A percentile compares a stretch with the other conserved stretches of the same genome.
These are phyloP conservation scores for Lepidurus arcticus DNA, from an alignment of 1,140 invertebrate species.

Conservation along the genomic window DNA sequence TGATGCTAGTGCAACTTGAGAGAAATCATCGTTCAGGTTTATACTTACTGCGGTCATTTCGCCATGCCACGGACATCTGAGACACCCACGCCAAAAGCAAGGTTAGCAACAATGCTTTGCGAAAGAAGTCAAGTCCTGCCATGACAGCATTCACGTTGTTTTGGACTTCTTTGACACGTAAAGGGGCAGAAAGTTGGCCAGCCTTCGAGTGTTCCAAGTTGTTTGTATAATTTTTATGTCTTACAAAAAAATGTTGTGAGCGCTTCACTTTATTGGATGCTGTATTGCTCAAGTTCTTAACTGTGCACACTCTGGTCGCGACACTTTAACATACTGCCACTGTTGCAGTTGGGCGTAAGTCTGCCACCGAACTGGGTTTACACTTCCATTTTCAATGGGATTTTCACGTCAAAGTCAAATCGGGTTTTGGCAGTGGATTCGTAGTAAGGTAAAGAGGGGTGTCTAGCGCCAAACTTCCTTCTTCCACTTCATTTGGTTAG, in stretches of 20 bases:
- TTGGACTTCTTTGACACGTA: not conserved
- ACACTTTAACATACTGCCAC: not conserved
- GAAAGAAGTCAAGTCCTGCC: not conserved
- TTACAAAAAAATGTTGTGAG: not conserved
- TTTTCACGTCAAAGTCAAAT: not conserved
- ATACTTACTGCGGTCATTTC: constrained; percentile 6
- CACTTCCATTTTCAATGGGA: constrained; percentile 25
- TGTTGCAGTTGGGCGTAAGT: not conserved
- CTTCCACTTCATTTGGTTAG: not conserved
- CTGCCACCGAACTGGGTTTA: constrained; percentile 21
- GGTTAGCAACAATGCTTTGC: not conserved
- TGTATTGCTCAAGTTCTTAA: not conserved
- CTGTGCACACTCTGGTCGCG: not conserved
- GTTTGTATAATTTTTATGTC: not conserved
- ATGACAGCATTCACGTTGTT: not conserved
- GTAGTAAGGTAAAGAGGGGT: not conserved
- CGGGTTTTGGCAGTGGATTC: not conserved
- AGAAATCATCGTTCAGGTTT: not conserved
- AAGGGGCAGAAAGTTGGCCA: not conserved
- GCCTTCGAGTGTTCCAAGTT: not conserved
- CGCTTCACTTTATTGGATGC: not conserved
- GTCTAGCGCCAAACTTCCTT: constrained; percentile 24
- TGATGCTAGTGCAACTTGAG: too few species aligned
- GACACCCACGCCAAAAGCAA: constrained; percentile 16
- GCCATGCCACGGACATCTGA: constrained; percentile 12